Evolutionary conservation across 2,113 vertebrate species (phyloP), one percentile per base, ranked within the genome.

Genomic region (Sialia sialis): DNA sequence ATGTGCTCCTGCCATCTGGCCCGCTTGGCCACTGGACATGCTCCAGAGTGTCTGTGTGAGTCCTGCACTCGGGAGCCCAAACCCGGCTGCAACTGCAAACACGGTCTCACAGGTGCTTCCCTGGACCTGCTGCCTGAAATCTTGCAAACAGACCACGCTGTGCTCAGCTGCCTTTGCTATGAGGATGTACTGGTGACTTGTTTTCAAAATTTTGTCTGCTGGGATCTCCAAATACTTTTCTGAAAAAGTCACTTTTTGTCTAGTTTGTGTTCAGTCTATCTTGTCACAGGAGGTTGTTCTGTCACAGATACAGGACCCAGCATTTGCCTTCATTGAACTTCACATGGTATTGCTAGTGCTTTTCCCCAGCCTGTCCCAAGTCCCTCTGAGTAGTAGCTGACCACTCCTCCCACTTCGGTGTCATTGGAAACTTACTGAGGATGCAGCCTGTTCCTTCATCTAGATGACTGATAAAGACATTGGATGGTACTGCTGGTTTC

Each of bases 151-250:
- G 66, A 39, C 55, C 55, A 10, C 1, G 1, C 20, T 20, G 13
- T 16, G 69, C 69, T 34, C 9, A 1, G 43, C 59, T 49, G 3
- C 19, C 52, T 56, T 11, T 17, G 25, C 74, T 34, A 0, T 0
- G 4, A 16, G 2, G 2, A 22, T 2, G 2, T 3, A 0, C n/a
- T 13, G 48, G 8, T 16, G 25, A 25, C 32, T 17, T 2, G 1
- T 32, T 34, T 14, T 3, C 55, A 36, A 0, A 14, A 2, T 27
- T 39, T 2, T 29, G 12, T 13, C 49, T 69, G n/a, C 56, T 60
- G 46, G 11, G 4, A 52, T 32, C 68, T 76, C 29, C 75, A 51
- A 19, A 29, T 14, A 6, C 16, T 64, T 51, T 9, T 25, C n/a
- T 56, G 62, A 19, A 17, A 4, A 43, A 34, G 19, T 10, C 2